Evolutionary conservation across 2,888 invertebrate species (phyloP).

Genomic region (Aphidoletes aphidimyza): DNA sequence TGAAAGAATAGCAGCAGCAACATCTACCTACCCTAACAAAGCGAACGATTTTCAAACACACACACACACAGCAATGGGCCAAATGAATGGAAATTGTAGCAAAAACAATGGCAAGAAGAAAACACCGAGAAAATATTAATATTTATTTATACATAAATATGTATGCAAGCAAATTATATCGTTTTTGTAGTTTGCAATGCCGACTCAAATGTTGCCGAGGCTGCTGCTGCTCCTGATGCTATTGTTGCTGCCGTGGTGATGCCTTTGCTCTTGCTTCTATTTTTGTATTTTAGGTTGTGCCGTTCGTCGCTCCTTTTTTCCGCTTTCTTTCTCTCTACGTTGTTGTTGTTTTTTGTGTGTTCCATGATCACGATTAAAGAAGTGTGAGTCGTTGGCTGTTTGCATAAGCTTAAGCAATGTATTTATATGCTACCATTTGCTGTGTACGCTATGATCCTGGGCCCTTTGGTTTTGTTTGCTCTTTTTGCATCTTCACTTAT

Average conservation of each 20-base stretch:
- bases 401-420: slow-evolving; percentile 51
- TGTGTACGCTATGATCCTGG: slow-evolving; percentile 48
- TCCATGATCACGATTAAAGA: slow-evolving; percentile 27
- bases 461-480: slow-evolving; percentile 42
- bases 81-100: slow-evolving; percentile 34
- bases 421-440: slow-evolving; percentile 46
- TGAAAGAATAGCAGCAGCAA: too few relatives aligned
- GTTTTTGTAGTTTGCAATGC: slow-evolving; percentile 35
- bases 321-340: neutral
- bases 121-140: slow-evolving; percentile 57
- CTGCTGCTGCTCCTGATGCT: neutral
- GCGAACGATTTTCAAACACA: neutral
- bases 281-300: neutral
- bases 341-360: neutral
- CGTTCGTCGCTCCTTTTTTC: too few relatives aligned
- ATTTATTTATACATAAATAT: slow-evolving; percentile 59
- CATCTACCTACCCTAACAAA: slow-evolving; percentile 41
- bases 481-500: slow-evolving; percentile 46
- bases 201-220: neutral
- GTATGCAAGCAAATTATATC: slow-evolving; percentile 57
- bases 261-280: neutral
- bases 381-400: slow-evolving; percentile 35
- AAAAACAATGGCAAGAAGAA: slow-evolving; percentile 49
- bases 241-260: neutral
- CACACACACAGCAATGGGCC: neutral